Evolutionary conservation across 2,888 invertebrate genomes (phyloP), one percentile per base, ranked within the genome.

Genomic region (Sinodicranocentrus sp.): DNA sequence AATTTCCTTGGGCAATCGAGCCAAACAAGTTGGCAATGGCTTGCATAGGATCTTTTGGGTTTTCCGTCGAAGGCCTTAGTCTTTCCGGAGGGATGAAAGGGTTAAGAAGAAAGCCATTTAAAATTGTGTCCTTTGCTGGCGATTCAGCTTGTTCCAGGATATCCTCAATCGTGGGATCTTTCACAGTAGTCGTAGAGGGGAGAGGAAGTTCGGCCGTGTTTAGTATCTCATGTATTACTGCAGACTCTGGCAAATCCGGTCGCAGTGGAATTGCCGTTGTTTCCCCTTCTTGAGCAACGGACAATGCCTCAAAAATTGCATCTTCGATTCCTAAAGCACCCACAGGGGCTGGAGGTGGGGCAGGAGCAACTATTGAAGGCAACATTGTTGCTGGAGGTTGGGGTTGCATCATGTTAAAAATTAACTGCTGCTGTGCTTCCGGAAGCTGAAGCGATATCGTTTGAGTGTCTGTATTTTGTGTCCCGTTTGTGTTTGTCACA

Each of bases 251-350:
- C 10, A 33, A 6, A 33, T 33, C 10, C 10, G 33, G 33, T n/a
- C 25, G 57, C 25, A 26, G n/a, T 19, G 25, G 25, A 13, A 33
- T 13, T 1, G 26, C 23, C 8, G 19, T 5, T 54, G 54, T 17
- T 10, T 6, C 1, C 10, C 13, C 77, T 75, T 28, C 82, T 23
- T 61, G 65, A 6, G 70, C 82, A 17, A 82, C 43, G 1, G 65
- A 70, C 5, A 82, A 33, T 13, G 82, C 82, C 33, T 82, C 82
- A 3, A 82, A 43, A 61, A 82, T 82, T 5, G 82, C 82, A 21
- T 76, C 82, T 52, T 82, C 82, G 52, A 82, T 82, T 48, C 6
- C 28, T 59, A 48, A 26, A 3, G 17, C 28, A 17, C 43, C 17
- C 6, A 28, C 19, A 48, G 48, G 19, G 1, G 48, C 33, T 23